Evolutionary conservation across 2,797 vertebrate species (phyloP).

Genomic region (Neomorphus geoffroyi): DNA sequence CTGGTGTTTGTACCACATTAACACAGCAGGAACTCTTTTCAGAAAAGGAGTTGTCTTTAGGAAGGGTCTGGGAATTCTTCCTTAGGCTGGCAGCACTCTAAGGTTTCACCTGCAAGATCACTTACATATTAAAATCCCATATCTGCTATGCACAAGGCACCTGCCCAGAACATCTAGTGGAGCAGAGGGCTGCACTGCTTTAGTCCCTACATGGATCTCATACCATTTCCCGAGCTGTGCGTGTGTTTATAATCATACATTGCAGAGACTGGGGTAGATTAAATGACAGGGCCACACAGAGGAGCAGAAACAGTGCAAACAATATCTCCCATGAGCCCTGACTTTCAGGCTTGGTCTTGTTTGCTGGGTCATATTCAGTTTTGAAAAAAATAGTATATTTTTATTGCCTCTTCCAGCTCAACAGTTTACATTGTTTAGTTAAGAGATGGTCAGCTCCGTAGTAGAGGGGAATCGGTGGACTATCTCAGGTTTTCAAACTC

Average conservation of each 20-base stretch:
- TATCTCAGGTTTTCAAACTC: neutral
- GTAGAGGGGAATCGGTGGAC: neutral
- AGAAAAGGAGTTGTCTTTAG: neutral
- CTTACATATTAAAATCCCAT: rapidly evolving
- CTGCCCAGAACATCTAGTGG: neutral
- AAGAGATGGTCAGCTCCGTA: neutral
- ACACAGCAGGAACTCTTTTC: neutral
- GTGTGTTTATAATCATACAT: neutral
- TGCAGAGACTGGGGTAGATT: neutral
- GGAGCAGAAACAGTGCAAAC: neutral
- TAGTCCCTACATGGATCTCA: neutral
- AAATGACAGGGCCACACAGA: neutral
- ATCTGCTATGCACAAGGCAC: neutral
- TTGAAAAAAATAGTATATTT: neutral
- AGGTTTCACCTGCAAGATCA: neutral
- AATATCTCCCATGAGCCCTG: neutral
- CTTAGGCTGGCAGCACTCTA: neutral
- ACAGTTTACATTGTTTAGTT: neutral
- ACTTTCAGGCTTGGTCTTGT: neutral
- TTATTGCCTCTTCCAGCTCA: neutral
- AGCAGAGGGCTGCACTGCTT: neutral
- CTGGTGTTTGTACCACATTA: neutral
- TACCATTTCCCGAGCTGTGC: rapidly evolving
- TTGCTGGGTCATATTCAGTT: neutral
- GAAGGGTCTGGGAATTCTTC: neutral